Base-by-base conservation (phyloP, 2,888 invertebrate genomes). In the Beris morrisii region DNA sequence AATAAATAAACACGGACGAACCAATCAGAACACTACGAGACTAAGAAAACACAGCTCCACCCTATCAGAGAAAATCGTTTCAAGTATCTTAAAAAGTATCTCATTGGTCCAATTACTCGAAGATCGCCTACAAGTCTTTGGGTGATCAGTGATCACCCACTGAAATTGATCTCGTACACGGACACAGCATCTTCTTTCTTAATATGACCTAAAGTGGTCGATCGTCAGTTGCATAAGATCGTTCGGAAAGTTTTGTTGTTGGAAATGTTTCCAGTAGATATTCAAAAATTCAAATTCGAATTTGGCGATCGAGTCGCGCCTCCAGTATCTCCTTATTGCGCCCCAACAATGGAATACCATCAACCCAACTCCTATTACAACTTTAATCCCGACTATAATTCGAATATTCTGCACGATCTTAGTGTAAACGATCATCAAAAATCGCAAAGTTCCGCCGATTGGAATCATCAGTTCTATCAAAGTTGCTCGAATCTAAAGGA, bases 401-500 rank as follows among this genome's bases (percentile, higher is more conserved):
- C 38, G 15, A 52, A 38, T 43, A 50, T 12, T 15, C 50, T 22
- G 3, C 43, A 52, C 30, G 59, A 50, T 7, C 32, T 6, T 3
- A 38, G 22, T 32, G 15, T 5, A 5, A 11, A 22, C 4, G 46
- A 46, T 44, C 15, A 11, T 52, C 22, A n/a, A 50, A 52, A 43
- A n/a, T 5, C 43, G 3, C 7, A 7, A 5, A 50, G 11, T 52
- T 38, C 13, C 30, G 31, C 54, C 9, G 65, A 64, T 9, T 64
- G 54, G 55, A 28, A 15, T 38, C 55, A 53, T 13, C 55, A 53
- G 6, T 46, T 65, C 30, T 65, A 65, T 56, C 48, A 55, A 56
- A 65, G 56, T 32, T 65, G 64, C 45, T 31, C 54, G 4, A 56
- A 54, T 45, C 46, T 65, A 6, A 65, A 56, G 31, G 56, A 54